Evolutionary conservation across 1,140 invertebrate species (phyloP).

Genomic region (Ruditapes philippinarum): DNA sequence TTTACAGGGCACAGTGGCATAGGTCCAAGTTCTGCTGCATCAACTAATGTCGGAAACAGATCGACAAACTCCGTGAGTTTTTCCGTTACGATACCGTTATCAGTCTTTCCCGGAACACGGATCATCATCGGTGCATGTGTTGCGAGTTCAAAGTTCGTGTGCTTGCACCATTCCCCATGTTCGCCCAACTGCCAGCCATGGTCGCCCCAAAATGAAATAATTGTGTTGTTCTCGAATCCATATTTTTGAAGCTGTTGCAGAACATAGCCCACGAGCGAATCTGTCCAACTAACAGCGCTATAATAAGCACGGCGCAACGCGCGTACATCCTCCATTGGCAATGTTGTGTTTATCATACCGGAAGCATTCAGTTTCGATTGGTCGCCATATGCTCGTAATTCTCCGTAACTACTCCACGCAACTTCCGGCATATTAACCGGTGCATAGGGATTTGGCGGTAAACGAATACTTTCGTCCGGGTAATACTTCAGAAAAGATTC

Average conservation of each 20-base stretch:
- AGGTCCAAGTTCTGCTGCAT: constrained; percentile 89
- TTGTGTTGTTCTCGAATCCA: constrained; percentile 89
- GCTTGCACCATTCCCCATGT: constrained; percentile 94
- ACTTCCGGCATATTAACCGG: constrained; percentile 69
- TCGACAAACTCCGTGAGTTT: constrained; percentile 92
- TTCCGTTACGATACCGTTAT: constrained; percentile 63
- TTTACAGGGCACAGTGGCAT: constrained; percentile 88
- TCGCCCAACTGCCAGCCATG: constrained; percentile 96
- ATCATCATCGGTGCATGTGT: constrained; percentile 93
- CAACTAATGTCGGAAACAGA: constrained; percentile 93
- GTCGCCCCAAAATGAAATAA: constrained; percentile 93
- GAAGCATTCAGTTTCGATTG: constrained; percentile 28
- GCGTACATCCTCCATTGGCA: constrained; percentile 37
- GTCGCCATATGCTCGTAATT: constrained; percentile 47
- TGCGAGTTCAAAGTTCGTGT: constrained; percentile 94
- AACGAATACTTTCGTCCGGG: constrained; percentile 32
- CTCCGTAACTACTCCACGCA: constrained; percentile 67
- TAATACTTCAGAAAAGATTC: constrained; percentile 90
- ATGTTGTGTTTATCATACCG: constrained; percentile 46
- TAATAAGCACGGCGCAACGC: constrained; percentile 86
- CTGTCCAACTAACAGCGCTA: constrained; percentile 86
- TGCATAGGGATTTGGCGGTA: constrained; percentile 70
- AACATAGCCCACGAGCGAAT: constrained; percentile 92
- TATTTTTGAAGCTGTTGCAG: constrained; percentile 88
- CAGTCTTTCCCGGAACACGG: constrained; percentile 88